These are phyloP conservation scores for Nannoperca obscura DNA, from an alignment of 2,797 vertebrate species.

Conservation along the genomic window DNA sequence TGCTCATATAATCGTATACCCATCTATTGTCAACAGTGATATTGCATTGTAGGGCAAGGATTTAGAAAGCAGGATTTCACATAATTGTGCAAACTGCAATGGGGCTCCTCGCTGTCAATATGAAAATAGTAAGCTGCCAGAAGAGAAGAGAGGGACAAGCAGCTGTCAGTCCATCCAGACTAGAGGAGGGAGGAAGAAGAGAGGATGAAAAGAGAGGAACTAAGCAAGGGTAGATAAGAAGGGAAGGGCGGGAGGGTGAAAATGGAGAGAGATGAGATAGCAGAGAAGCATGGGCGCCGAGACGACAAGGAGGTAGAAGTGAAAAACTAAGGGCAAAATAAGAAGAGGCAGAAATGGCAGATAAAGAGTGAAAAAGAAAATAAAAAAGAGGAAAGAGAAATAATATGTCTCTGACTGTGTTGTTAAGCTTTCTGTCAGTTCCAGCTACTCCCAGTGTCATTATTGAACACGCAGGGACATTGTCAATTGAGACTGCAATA, in stretches of 20 bases:
- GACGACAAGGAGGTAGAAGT: constrained; percentile 16
- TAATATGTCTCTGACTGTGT: constrained; percentile 32
- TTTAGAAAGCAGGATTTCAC: constrained; percentile 32
- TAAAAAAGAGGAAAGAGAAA: constrained; percentile 17
- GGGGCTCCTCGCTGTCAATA: constrained; percentile 16
- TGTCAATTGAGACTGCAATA: constrained; percentile 57
- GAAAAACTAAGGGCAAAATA: constrained; percentile 37
- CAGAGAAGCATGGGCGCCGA: constrained; percentile 5
- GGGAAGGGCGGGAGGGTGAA: constrained; percentile 35
- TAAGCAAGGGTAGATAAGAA: constrained; percentile 56
- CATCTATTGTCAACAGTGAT: constrained; percentile 37
- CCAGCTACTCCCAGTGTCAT: constrained; percentile 28
- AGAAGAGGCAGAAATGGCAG: constrained; percentile 40
- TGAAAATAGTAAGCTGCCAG: constrained; percentile 35
- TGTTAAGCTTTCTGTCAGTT: constrained; percentile 45
- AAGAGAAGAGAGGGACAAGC: constrained; percentile 10
- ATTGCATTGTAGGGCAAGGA: constrained; percentile 17
- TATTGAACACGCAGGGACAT: constrained; percentile 53
- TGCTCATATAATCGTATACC: background rate
- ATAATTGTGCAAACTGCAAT: constrained; percentile 39
- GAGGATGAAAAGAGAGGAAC: constrained; percentile 35
- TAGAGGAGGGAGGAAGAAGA: constrained; percentile 24
- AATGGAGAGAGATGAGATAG: constrained; percentile 59
- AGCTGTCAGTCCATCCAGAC: constrained; percentile 33
- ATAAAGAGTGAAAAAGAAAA: constrained; percentile 13